phyloP scores from a whole-genome alignment of 2,888 invertebrate species.

The Cyclophora punctaria region DNA sequence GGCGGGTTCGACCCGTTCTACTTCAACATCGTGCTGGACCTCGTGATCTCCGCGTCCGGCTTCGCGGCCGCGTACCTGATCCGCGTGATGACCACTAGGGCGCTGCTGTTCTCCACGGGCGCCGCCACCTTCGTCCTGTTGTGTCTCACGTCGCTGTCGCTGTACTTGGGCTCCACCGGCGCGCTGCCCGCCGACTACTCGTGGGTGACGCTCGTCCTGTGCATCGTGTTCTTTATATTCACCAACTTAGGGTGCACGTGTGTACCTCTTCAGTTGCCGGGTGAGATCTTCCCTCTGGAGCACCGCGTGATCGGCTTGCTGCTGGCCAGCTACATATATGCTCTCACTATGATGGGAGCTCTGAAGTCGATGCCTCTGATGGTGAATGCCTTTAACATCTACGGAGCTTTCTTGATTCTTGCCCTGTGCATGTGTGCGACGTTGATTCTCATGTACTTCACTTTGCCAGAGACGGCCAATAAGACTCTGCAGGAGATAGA shows the following conservation, averaged over 20 bases:
- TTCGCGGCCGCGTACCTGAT: background rate
- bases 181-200: no score
- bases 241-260: slow-evolving; percentile 48
- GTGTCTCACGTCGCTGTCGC: background rate
- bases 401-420: background rate
- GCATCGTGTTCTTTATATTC: slow-evolving; percentile 35
- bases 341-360: background rate
- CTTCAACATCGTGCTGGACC: background rate
- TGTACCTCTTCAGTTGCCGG: slow-evolving; percentile 44
- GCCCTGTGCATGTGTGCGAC: background rate
- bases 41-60: background rate
- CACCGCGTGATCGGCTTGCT: slow-evolving; percentile 41
- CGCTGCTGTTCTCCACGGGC: background rate
- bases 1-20: background rate
- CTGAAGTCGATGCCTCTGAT: background rate
- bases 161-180: background rate
- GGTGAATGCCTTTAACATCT: background rate
- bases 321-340: slow-evolving; percentile 6
- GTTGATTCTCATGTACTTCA: background rate
- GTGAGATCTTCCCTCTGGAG: slow-evolving; percentile 48
- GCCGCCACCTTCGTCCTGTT: background rate
- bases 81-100: background rate
- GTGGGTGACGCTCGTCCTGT: slow-evolving; percentile 15
- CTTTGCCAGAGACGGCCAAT: slow-evolving; percentile 17
- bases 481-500: slow-evolving; percentile 18